These are phyloP conservation scores for Slavum lentiscoides DNA, from an alignment of 2,888 invertebrate species.

Conservation along the genomic window DNA sequence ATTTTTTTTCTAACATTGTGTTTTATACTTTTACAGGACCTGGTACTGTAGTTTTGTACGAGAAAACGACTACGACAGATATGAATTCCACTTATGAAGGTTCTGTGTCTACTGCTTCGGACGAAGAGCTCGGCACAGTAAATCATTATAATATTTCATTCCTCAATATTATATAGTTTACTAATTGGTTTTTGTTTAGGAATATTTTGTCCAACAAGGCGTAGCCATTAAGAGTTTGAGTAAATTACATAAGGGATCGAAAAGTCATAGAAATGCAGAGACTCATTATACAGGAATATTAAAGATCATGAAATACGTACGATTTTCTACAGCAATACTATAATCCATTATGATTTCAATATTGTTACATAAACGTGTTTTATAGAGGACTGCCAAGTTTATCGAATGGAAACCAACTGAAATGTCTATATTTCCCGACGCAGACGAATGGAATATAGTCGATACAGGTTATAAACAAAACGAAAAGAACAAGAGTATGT, in stretches of 20 bases:
- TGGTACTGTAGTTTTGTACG: slow-evolving; percentile 42
- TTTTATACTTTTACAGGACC: slow-evolving; percentile 10
- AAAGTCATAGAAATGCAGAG: slow-evolving; percentile 62
- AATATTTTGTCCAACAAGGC: slow-evolving; percentile 78
- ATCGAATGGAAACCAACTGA: slow-evolving; percentile 86
- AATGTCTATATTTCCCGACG: slow-evolving; percentile 74
- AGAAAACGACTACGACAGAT: slow-evolving; percentile 30
- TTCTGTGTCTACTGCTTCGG: slow-evolving; percentile 25
- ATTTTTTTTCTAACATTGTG: neutral
- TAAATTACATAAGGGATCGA: slow-evolving; percentile 58
- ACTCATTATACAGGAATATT: slow-evolving; percentile 68
- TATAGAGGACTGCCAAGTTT: slow-evolving; percentile 64
- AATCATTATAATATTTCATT: neutral
- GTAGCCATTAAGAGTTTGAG: slow-evolving; percentile 71
- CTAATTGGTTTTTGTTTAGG: slow-evolving; percentile 61
- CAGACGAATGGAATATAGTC: slow-evolving; percentile 78
- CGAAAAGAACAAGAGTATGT: slow-evolving; percentile 40
- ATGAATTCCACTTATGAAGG: slow-evolving; percentile 39
- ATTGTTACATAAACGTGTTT: slow-evolving; percentile 25
- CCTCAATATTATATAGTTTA: neutral
- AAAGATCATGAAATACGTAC: slow-evolving; percentile 69
- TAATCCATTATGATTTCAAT: neutral
- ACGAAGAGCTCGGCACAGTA: slow-evolving; percentile 48
- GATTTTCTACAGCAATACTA: slow-evolving; percentile 54
- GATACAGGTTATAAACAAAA: slow-evolving; percentile 64